Evolutionary conservation across 53 echinoderm and acorn worm species (phyloP).

Genomic region (Paelopatides confundens): DNA sequence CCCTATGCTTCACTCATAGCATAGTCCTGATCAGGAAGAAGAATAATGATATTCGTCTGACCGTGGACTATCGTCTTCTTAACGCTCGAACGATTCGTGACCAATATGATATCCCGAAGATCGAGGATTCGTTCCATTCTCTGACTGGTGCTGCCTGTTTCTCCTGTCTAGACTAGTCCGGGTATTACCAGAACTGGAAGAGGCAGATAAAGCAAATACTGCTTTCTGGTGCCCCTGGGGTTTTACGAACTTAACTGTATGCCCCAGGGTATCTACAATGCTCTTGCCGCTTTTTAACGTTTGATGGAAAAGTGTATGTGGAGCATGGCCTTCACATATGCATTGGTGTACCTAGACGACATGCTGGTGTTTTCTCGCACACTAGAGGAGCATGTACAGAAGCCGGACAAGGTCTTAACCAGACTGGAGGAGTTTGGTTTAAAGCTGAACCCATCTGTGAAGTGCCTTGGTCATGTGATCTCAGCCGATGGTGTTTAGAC

Average conservation of each 20-base stretch:
- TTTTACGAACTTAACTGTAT: conserved; percentile 63
- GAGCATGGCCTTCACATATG: neutral
- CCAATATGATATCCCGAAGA: conserved; percentile 46
- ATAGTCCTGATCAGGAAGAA: conserved; percentile 67
- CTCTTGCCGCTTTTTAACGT: conserved; percentile 54
- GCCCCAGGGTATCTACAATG: conserved; percentile 67
- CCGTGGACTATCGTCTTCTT: conserved; percentile 59
- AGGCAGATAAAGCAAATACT: conserved; percentile 59
- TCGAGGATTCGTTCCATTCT: conserved; percentile 56
- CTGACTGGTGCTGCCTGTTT: conserved; percentile 51
- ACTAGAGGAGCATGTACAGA: conserved; percentile 52
- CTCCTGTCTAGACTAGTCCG: conserved; percentile 57
- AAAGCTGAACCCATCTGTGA: conserved; percentile 34
- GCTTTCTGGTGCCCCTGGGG: conserved; percentile 71
- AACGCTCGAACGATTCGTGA: conserved; percentile 51
- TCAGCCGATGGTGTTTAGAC: conserved; percentile 53
- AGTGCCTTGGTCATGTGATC: conserved; percentile 49
- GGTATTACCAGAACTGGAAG: conserved; percentile 59
- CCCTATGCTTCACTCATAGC: conserved; percentile 54
- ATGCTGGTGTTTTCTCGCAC: no score
- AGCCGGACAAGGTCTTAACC: conserved; percentile 30
- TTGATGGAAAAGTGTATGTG: conserved; percentile 59
- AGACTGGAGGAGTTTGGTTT: conserved; percentile 36
- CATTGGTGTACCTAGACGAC: conserved; percentile 49
- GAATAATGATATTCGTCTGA: conserved; percentile 58